These are phyloP conservation scores for Carcharodon carcharias DNA, from an alignment of 2,797 vertebrate genomes.

Conservation along the genomic window DNA sequence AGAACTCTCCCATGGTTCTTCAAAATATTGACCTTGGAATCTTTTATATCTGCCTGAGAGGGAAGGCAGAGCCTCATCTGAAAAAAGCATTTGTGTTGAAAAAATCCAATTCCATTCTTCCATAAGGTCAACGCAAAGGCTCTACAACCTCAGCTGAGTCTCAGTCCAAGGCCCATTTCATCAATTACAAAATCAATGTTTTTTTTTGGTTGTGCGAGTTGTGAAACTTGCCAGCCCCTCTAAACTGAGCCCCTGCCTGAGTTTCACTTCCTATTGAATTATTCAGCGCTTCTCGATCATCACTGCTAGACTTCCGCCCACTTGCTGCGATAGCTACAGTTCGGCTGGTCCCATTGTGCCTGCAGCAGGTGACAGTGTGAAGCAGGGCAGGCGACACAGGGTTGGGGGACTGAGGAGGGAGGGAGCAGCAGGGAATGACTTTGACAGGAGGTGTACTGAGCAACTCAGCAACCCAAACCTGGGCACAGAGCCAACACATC, in stretches of 20 bases:
- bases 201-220: neutral
- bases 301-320: neutral
- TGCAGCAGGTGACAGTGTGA: neutral
- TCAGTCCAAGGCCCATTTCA: too few species aligned
- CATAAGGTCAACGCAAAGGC: neutral
- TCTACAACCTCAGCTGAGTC: too few species aligned
- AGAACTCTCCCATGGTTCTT: too few species aligned
- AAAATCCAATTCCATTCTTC: neutral
- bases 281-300: neutral
- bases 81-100: neutral
- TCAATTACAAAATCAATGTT: neutral
- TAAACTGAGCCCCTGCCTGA: neutral
- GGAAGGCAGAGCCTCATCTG: neutral
- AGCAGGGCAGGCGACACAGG: neutral
- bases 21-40: neutral
- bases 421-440: neutral
- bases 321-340: neutral
- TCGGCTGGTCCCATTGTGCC: neutral
- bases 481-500: neutral
- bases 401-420: neutral
- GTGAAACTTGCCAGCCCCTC: neutral
- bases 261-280: neutral
- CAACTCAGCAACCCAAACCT: neutral
- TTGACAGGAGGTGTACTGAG: neutral
- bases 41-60: neutral